Percentiles rank a stretch among this genome's conserved stretches.
phyloP scores from a whole-genome alignment of 1,140 invertebrate species.

The Bemisia tabaci region DNA sequence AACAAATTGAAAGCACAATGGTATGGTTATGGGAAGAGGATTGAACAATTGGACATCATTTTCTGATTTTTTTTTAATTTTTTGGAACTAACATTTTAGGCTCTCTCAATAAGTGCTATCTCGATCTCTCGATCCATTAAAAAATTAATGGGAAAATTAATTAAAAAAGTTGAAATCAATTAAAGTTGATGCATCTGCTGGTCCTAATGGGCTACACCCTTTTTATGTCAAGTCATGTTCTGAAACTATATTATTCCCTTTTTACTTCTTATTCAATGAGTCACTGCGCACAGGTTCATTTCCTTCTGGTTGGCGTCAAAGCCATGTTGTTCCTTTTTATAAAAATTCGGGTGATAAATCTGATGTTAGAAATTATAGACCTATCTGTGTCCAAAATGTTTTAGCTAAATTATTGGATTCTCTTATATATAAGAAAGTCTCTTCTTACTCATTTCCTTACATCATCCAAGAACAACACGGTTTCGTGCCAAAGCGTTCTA shows the following conservation, averaged over 20 bases:
- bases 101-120: too few relatives aligned
- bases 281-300: not conserved
- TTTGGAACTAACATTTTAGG: too few relatives aligned
- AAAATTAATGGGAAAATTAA: too few relatives aligned
- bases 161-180: too few relatives aligned
- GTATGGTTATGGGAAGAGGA: too few relatives aligned
- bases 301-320: not conserved
- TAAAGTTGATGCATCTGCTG: too few relatives aligned
- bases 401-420: not conserved
- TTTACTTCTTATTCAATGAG: not conserved
- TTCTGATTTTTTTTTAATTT: too few relatives aligned
- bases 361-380: not conserved
- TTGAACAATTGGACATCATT: too few relatives aligned
- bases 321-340: not conserved
- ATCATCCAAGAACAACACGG: slow-evolving; percentile 8
- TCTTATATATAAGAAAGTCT: not conserved
- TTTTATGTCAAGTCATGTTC: not conserved
- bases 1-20: too few relatives aligned
- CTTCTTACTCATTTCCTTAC: not conserved
- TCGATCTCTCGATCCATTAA: too few relatives aligned
- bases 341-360: not conserved
- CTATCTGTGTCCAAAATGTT: not conserved
- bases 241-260: not conserved
- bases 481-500: slow-evolving; percentile 5
- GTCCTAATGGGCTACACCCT: not conserved